phyloP scores from a whole-genome alignment of 2,888 invertebrate genomes.

The Yponomeuta cagnagella region DNA sequence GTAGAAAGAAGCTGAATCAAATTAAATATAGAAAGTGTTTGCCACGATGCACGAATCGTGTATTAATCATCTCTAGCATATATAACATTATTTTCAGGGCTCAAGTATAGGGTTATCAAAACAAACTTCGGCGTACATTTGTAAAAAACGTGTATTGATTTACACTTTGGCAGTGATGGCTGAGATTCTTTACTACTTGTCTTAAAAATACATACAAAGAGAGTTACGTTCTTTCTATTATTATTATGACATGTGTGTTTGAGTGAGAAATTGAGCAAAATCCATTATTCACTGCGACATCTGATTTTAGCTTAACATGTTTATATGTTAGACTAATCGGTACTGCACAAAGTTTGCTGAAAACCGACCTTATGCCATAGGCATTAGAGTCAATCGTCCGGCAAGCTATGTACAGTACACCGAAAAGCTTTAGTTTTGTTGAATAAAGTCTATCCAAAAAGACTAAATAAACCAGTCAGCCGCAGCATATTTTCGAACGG shows the following conservation, averaged over 20 bases:
- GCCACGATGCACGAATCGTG: too few species aligned
- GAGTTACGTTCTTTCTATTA: slow-evolving; percentile 48
- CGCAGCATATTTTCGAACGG: background rate
- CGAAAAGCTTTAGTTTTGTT: too few species aligned
- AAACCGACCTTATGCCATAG: too few species aligned
- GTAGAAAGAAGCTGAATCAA: too few species aligned
- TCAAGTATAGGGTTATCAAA: slow-evolving; percentile 8
- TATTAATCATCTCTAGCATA: too few species aligned
- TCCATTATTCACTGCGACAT: background rate
- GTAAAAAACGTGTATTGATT: slow-evolving; percentile 63
- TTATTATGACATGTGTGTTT: background rate
- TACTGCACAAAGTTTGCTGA: too few species aligned
- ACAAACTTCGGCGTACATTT: slow-evolving; percentile 14
- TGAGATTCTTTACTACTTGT: slow-evolving; percentile 37
- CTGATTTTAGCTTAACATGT: too few species aligned
- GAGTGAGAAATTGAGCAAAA: slow-evolving; percentile 9
- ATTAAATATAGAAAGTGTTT: too few species aligned
- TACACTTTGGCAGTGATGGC: slow-evolving; percentile 75
- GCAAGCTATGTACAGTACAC: too few species aligned
- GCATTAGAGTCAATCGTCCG: too few species aligned
- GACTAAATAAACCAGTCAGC: background rate
- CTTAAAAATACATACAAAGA: slow-evolving; percentile 48
- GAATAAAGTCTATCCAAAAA: background rate
- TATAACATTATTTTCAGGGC: too few species aligned
- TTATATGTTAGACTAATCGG: too few species aligned